Conservation (phyloP, 2,113 vertebrate species). For the Diadophis punctatus region DNA sequence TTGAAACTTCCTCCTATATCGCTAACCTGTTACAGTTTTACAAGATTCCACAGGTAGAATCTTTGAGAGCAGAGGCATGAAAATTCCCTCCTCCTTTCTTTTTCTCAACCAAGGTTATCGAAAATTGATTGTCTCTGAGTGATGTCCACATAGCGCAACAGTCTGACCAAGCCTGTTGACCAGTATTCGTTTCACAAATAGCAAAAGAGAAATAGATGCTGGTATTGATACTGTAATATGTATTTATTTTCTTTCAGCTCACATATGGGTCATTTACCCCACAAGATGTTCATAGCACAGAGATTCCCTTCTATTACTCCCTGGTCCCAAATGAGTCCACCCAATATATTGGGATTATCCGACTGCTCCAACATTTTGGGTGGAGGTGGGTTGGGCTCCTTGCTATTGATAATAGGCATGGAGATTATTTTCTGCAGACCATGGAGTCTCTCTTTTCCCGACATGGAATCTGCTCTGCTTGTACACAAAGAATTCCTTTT, state of each 20-base stretch:
- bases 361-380: not conserved
- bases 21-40: not conserved
- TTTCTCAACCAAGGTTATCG: not conserved
- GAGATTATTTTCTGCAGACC: not conserved
- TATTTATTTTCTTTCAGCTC: not conserved
- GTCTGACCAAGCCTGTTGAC: too few species aligned
- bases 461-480: not conserved
- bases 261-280: not conserved
- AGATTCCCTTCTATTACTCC: not conserved
- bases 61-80: not conserved
- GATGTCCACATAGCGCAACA: too few species aligned
- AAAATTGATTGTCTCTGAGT: not conserved
- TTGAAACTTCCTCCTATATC: not conserved
- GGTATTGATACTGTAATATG: not conserved
- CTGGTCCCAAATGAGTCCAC: not conserved
- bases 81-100: too few species aligned
- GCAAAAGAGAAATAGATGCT: not conserved
- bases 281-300: not conserved
- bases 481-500: not conserved
- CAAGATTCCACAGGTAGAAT: not conserved
- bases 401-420: not conserved
- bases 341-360: not conserved
- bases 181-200: too few species aligned
- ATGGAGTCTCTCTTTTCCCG: not conserved
- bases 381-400: not conserved